phyloP scores from a whole-genome alignment of 2,113 vertebrate species.

The Cercopithecus mona region DNA sequence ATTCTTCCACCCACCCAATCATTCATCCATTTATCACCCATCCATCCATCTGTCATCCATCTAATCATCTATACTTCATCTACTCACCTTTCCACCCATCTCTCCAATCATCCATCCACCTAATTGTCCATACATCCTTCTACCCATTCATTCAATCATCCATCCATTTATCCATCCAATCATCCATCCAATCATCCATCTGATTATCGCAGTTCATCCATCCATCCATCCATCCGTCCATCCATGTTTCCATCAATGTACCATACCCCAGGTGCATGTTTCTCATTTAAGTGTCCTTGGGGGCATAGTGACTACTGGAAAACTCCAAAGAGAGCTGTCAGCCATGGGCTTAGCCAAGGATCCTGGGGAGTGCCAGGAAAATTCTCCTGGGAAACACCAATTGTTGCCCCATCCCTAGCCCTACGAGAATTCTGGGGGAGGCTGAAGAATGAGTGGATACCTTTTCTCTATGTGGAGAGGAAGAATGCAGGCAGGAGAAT shows the following conservation, averaged over 20 bases:
- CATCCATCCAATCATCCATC: too few relatives aligned
- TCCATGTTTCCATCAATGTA: neutral
- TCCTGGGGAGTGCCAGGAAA: too few relatives aligned
- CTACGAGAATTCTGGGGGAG: too few relatives aligned
- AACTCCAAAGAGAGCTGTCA: neutral
- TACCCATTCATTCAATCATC: neutral
- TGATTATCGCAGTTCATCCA: neutral
- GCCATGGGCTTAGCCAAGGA: too few relatives aligned
- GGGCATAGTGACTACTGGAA: too few relatives aligned
- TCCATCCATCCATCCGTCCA: neutral
- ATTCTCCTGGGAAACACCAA: neutral
- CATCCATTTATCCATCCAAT: too few relatives aligned
- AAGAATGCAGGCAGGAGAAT: neutral
- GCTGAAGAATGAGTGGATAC: too few relatives aligned
- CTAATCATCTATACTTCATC: neutral
- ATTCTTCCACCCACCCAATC: neutral
- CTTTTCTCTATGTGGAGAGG: neutral
- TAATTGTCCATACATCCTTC: neutral
- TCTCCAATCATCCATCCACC: too few relatives aligned
- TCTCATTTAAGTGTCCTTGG: neutral
- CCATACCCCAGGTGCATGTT: too few relatives aligned
- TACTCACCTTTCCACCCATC: too few relatives aligned
- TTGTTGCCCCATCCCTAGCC: too few relatives aligned
- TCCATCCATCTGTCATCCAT: too few relatives aligned
- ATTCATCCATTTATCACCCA: neutral